Base-by-base conservation (phyloP, 2,888 invertebrate genomes). In the Ectemnius lituratus region DNA sequence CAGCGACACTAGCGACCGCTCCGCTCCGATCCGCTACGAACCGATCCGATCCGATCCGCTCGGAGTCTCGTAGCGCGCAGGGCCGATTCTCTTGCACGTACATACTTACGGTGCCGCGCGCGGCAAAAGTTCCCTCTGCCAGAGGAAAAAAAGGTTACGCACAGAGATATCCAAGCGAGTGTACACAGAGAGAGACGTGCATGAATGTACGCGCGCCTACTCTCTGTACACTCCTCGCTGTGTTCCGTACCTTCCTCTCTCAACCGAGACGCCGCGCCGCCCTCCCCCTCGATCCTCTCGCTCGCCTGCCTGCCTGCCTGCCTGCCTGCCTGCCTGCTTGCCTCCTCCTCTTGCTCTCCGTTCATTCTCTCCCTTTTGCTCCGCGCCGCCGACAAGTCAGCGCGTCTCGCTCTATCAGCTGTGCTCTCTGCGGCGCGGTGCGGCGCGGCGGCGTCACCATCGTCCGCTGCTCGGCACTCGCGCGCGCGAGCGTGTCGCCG, bases 1-100 rank as follows among this genome's bases (percentile, higher is more conserved):
- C 81, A 83, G 85, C 84, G 81, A 85, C 85, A 85, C 85, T 84
- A 84, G 84, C 84, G 84, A 79, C 80, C 70, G 73, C 72, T 37
- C 37, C 8, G 37, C 37, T 8, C 37, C 37, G 37, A 23, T 23
- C 23, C 23, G 23, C 23, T 23, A 23, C 23, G 23, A 23, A 23
- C 23, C 23, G 23, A 23, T 23, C 23, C 23, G 23, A 23, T 11
- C 8, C 37, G 37, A 6, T 6, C 37, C 11, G 8, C 11, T 37
- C 37, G 37, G 11, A 6, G 37, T 37, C 37, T 2, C 37, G 37
- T 2, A 11, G 37, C 37, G 37, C 52, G 16, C 52, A 70, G 75
- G 75, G 68, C 60, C 70, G 73, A 70, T 69, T 77, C 73, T 73
- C 70, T 66, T 70, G 72, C 75, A 76, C 37, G 8, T 11, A 6